These are phyloP conservation scores for Agrenia bidenticulata DNA, from an alignment of 2,888 invertebrate species.

Conservation along the genomic window DNA sequence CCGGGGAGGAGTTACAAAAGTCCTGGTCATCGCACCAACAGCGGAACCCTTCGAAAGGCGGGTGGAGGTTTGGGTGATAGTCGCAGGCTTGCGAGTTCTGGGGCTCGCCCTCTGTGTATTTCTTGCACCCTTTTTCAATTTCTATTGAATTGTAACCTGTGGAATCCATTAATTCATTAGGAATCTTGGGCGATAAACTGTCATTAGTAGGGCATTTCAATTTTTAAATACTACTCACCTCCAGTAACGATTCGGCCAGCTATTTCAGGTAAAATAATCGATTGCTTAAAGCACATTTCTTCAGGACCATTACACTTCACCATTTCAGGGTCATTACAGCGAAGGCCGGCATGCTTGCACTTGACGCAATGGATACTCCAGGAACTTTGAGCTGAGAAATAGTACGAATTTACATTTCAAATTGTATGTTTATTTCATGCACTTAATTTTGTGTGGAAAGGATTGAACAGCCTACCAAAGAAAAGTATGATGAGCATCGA, in stretches of 20 bases:
- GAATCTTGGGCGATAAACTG: too few species aligned
- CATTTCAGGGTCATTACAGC: background rate
- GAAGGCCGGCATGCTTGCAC: background rate
- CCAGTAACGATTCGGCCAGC: too few species aligned
- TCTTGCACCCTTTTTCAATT: constrained; percentile 1
- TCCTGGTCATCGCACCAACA: constrained; percentile 26
- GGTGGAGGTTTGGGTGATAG: too few species aligned
- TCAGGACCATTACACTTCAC: background rate
- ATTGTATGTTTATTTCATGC: background rate
- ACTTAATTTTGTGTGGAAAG: too few species aligned
- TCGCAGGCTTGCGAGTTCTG: too few species aligned
- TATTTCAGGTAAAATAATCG: too few species aligned
- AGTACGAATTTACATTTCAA: background rate
- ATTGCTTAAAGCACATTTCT: constrained; percentile 14
- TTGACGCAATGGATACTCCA: background rate
- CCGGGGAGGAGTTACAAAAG: constrained; percentile 21
- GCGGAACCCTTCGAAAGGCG: background rate
- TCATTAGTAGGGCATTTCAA: too few species aligned
- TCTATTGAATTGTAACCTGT: too few species aligned
- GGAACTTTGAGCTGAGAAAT: background rate
- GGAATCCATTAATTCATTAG: too few species aligned
- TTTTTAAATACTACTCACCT: too few species aligned
- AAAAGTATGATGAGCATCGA: too few species aligned
- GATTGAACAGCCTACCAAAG: too few species aligned
- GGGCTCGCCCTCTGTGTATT: background rate